Conservation (phyloP, 2,888 invertebrate species). For the Heliconius erato region DNA sequence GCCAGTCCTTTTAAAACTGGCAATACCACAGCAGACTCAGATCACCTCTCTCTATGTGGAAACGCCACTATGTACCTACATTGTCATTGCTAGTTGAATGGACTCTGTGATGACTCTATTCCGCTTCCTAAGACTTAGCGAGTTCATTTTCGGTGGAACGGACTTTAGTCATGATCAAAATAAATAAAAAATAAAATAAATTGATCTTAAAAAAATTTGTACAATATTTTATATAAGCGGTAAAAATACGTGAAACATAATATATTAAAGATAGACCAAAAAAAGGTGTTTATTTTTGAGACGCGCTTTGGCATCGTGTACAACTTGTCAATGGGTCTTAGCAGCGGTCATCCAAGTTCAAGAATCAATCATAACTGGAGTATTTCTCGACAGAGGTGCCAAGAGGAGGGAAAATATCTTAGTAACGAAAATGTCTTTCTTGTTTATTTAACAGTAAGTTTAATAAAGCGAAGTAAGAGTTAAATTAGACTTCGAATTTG, state of each 20-base stretch:
- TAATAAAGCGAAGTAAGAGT: too few relatives aligned
- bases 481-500: neutral
- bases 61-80: too few relatives aligned
- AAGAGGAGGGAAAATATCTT: conserved; percentile 32
- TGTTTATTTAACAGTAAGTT: neutral
- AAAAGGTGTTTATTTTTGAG: neutral
- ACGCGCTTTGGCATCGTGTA: conserved; percentile 17
- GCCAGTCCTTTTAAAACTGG: too few relatives aligned
- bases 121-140: too few relatives aligned
- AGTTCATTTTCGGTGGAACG: too few relatives aligned
- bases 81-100: too few relatives aligned
- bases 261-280: neutral
- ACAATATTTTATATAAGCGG: neutral
- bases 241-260: neutral
- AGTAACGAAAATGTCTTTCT: neutral
- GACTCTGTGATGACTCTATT: too few relatives aligned
- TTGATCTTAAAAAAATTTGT: neutral
- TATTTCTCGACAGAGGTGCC: conserved; percentile 31
- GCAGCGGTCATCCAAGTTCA: conserved; percentile 42
- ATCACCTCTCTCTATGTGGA: too few relatives aligned
- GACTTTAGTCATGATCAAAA: neutral
- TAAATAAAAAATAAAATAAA: neutral
- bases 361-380: conserved; percentile 41
- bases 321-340: conserved; percentile 14
- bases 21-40: too few relatives aligned